phyloP scores from a whole-genome alignment of 2,113 vertebrate species.

The Rhipidura dahli region DNA sequence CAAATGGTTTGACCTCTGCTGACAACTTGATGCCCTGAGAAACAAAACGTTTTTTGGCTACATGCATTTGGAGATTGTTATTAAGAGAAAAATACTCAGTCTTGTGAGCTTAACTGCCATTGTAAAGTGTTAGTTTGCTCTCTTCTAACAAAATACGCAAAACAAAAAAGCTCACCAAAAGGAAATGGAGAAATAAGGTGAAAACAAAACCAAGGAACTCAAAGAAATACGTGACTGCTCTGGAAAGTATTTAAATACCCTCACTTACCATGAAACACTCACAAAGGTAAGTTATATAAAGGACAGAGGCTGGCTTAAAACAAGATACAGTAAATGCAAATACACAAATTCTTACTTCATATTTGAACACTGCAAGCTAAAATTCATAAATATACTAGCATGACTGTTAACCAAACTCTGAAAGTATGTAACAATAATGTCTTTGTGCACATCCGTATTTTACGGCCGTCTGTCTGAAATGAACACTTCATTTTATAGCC shows the following conservation, averaged over 20 bases:
- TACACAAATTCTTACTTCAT: not conserved
- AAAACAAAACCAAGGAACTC: not conserved
- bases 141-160: not conserved
- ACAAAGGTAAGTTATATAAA: not conserved
- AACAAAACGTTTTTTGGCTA: slow-evolving; percentile 44
- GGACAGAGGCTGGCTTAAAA: not conserved
- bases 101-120: not conserved
- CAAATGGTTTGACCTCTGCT: slow-evolving; percentile 77
- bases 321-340: not conserved
- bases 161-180: not conserved
- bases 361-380: not conserved
- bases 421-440: not conserved
- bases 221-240: not conserved
- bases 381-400: not conserved
- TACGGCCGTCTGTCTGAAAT: not conserved
- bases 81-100: not conserved
- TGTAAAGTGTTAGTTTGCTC: not conserved
- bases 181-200: not conserved
- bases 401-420: not conserved
- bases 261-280: not conserved
- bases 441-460: not conserved
- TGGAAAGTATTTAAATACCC: not conserved
- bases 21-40: slow-evolving; percentile 73
- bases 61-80: not conserved
- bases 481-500: rapidly evolving